phyloP scores from a whole-genome alignment of 2,888 invertebrate species.

The Ferrisia virgata region DNA sequence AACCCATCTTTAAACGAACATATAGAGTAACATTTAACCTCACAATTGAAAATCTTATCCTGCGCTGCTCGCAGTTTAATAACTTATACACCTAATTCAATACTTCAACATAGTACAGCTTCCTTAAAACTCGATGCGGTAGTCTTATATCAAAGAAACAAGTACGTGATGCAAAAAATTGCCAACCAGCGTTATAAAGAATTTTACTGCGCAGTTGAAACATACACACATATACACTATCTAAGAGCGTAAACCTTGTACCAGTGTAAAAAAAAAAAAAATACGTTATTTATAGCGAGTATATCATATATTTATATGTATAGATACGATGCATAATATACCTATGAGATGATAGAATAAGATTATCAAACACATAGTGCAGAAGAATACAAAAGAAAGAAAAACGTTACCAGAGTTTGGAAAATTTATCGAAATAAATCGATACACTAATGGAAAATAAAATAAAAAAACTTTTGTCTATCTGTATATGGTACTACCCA shows the following conservation, averaged over 20 bases:
- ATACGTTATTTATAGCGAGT: background rate
- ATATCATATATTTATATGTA: background rate
- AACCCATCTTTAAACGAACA: background rate
- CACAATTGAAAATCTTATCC: background rate
- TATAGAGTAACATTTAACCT: background rate
- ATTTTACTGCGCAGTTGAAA: background rate
- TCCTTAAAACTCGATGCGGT: background rate
- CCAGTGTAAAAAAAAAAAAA: background rate
- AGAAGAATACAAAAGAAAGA: background rate
- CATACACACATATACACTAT: background rate
- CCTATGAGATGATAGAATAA: too few species aligned
- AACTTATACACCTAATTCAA: too few species aligned
- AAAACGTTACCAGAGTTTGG: background rate
- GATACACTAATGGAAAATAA: too few species aligned
- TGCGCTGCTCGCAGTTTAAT: background rate
- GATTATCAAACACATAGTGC: background rate
- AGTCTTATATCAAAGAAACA: background rate
- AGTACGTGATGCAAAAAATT: background rate
- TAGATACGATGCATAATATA: too few species aligned
- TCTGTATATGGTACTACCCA: too few species aligned
- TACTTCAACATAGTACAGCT: background rate
- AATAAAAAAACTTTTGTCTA: too few species aligned
- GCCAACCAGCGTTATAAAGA: constrained; percentile 2
- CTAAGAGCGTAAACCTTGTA: background rate
- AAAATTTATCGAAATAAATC: background rate